Conservation (phyloP, 1,140 invertebrate genomes). For the Heliconius congener region DNA sequence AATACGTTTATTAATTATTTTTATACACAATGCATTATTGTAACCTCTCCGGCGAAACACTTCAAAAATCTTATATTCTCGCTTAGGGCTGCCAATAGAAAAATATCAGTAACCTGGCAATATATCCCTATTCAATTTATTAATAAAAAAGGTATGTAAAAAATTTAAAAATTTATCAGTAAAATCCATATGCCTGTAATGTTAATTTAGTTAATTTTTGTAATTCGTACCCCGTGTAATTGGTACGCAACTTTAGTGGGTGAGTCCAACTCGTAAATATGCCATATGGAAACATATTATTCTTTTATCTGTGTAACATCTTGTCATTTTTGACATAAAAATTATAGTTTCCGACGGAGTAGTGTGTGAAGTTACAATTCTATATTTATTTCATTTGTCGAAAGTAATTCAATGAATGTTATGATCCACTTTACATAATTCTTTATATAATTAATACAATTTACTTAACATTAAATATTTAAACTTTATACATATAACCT, state of each 20-base stretch:
- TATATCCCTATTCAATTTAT: not conserved
- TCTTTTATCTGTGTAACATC: not conserved
- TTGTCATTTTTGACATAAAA: constrained; percentile 5
- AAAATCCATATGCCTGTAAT: no score
- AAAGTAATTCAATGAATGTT: not conserved
- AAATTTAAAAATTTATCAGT: no score
- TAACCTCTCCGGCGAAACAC: constrained; percentile 18
- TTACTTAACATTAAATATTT: not conserved
- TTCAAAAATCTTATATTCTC: not conserved
- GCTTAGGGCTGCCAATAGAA: not conserved
- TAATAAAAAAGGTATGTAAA: no score
- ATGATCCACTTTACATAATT: not conserved
- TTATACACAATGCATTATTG: constrained; percentile 34
- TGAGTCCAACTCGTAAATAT: no score
- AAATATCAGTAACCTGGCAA: not conserved
- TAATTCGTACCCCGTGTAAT: no score
- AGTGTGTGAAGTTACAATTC: not conserved
- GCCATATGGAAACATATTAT: no score
- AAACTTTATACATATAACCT: constrained; percentile 43
- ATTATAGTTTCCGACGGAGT: not conserved
- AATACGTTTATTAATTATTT: constrained; percentile 25
- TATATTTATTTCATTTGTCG: not conserved
- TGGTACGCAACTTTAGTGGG: no score
- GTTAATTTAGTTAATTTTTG: no score
- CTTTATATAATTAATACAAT: not conserved